These are phyloP conservation scores for Drosophila lacteicornis DNA, from an alignment of 1,140 invertebrate genomes.

Conservation along the genomic window DNA sequence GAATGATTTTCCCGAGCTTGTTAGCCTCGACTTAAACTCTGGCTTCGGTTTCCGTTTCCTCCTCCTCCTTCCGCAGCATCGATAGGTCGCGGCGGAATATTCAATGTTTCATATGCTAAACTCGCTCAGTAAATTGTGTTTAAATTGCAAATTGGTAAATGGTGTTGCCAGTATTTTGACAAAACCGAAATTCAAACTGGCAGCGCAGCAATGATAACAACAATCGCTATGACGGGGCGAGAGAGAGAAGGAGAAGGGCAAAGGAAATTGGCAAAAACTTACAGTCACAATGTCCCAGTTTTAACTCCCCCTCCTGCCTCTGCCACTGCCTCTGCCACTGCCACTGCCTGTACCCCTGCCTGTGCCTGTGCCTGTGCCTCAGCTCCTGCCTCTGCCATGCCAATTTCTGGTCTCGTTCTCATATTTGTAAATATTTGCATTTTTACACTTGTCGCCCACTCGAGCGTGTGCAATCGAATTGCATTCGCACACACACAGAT, in stretches of 20 bases:
- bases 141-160: slow-evolving; percentile 44
- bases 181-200: slow-evolving; percentile 44
- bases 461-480: slow-evolving; percentile 65
- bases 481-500: slow-evolving; percentile 39
- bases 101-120: slow-evolving; percentile 46
- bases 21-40: slow-evolving; percentile 16
- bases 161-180: slow-evolving; percentile 34
- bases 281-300: slow-evolving; percentile 20
- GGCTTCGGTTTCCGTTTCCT: not conserved
- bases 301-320: not conserved
- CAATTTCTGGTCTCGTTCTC: slow-evolving; percentile 58
- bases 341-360: not conserved
- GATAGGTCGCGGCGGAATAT: slow-evolving; percentile 18
- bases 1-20: slow-evolving; percentile 22
- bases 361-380: not conserved
- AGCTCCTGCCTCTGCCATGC: not conserved
- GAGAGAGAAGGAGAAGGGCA: not conserved
- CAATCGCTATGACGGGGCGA: not conserved
- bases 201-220: slow-evolving; percentile 41
- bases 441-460: slow-evolving; percentile 60
- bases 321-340: not conserved
- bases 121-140: slow-evolving; percentile 34
- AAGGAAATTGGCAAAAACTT: slow-evolving; percentile 22
- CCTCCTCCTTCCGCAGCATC: not conserved
- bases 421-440: slow-evolving; percentile 78